phyloP scores from a whole-genome alignment of 2,888 invertebrate species.

The Harpagoxenus sublaevis region DNA sequence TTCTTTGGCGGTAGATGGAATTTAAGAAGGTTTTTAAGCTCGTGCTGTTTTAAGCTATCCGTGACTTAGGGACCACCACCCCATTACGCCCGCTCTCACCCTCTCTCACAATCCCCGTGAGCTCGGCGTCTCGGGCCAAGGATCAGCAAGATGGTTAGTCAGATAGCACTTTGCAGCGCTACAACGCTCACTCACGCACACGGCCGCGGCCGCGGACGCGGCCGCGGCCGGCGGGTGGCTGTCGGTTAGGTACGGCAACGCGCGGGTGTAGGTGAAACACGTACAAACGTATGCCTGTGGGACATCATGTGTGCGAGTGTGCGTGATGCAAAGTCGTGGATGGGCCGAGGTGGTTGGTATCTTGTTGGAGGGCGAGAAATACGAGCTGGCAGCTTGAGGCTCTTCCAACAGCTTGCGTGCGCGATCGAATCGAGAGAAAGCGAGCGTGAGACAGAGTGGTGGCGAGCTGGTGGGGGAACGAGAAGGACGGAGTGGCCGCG shows the following conservation, averaged over 20 bases:
- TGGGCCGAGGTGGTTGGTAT: conserved; percentile 79
- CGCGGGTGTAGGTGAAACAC: background rate
- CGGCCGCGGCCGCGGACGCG: background rate
- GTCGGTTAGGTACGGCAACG: conserved; percentile 61
- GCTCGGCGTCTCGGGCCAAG: conserved; percentile 70
- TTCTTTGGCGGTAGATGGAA: background rate
- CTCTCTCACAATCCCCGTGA: conserved; percentile 53
- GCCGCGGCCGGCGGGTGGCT: conserved; percentile 60
- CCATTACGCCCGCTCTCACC: conserved; percentile 56
- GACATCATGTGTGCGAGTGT: background rate
- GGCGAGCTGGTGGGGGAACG: background rate
- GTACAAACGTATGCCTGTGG: conserved; percentile 39
- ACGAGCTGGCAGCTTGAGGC: conserved; percentile 74
- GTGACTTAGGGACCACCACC: conserved; percentile 63
- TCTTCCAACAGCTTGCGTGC: conserved; percentile 76
- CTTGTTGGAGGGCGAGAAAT: conserved; percentile 80
- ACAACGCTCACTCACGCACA: conserved; percentile 64
- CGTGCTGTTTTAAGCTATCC: conserved; percentile 56
- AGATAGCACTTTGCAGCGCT: conserved; percentile 73
- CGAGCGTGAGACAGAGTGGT: conserved; percentile 41
- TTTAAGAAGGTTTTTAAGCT: conserved; percentile 28
- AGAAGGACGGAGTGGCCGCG: conserved; percentile 30
- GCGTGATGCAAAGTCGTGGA: conserved; percentile 62
- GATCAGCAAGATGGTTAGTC: conserved; percentile 74
- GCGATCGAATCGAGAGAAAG: conserved; percentile 67